phyloP scores from a whole-genome alignment of 2,888 invertebrate genomes.

The Drosophila rubida region DNA sequence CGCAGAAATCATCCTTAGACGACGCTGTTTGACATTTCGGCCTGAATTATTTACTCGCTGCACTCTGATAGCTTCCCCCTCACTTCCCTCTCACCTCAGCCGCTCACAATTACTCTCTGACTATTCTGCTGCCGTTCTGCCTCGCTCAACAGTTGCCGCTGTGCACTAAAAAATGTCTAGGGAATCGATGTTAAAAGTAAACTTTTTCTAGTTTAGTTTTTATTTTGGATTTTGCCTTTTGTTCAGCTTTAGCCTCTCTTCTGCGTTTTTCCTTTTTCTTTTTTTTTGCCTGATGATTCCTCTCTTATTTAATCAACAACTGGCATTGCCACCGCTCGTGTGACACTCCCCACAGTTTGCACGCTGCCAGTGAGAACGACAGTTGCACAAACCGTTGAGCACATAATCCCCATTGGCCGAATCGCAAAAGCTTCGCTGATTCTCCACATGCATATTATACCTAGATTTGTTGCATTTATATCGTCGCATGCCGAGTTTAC shows the following conservation, averaged over 20 bases:
- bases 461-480: slow-evolving; percentile 74
- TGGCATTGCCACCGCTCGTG: slow-evolving; percentile 61
- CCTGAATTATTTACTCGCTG: slow-evolving; percentile 77
- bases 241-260: slow-evolving; percentile 28
- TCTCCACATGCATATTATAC: slow-evolving; percentile 76
- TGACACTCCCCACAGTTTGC: slow-evolving; percentile 39
- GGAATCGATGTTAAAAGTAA: slow-evolving; percentile 72
- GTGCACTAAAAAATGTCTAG: slow-evolving; percentile 49
- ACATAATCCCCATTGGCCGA: slow-evolving; percentile 73
- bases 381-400: slow-evolving; percentile 59
- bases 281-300: slow-evolving; percentile 20
- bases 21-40: slow-evolving; percentile 78
- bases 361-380: slow-evolving; percentile 39
- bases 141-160: slow-evolving; percentile 42
- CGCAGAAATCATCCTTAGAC: slow-evolving; percentile 80
- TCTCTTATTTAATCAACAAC: slow-evolving; percentile 78
- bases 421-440: slow-evolving; percentile 69
- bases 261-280: slow-evolving; percentile 7
- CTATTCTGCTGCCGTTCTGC: background rate
- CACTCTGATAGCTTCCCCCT: slow-evolving; percentile 59
- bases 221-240: slow-evolving; percentile 63
- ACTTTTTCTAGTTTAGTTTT: slow-evolving; percentile 70
- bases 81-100: background rate
- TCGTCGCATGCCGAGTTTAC: slow-evolving; percentile 8
- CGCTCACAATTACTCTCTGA: too few relatives aligned